Evolutionary conservation across 2,797 vertebrate genomes (phyloP).

Genomic region (Tokudaia muenninki): DNA sequence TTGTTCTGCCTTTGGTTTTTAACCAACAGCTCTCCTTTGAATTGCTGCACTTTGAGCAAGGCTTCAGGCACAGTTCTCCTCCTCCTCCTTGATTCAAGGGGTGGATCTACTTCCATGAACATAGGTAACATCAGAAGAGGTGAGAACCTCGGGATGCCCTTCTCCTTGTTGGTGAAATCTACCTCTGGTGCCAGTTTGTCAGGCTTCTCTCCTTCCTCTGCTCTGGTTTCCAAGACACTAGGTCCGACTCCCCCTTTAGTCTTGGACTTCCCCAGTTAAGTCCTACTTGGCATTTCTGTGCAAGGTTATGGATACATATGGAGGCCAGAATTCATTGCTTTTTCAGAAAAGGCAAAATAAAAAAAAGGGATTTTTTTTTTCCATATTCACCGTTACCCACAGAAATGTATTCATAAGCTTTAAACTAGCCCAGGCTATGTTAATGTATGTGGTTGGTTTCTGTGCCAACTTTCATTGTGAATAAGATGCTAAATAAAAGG

Average conservation of each 20-base stretch:
- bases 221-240: conserved; percentile 80
- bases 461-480: conserved; percentile 90
- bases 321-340: conserved; percentile 87
- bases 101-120: neutral
- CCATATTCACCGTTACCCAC: conserved; percentile 90
- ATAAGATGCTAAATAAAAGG: conserved; percentile 88
- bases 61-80: neutral
- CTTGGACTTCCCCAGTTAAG: conserved; percentile 64
- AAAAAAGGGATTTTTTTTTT: conserved; percentile 86
- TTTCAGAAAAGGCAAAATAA: conserved; percentile 87
- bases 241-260: conserved; percentile 35
- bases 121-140: accelerated
- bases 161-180: conserved; percentile 78
- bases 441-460: conserved; percentile 89
- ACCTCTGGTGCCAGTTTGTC: conserved; percentile 69
- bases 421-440: conserved; percentile 89
- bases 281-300: conserved; percentile 85
- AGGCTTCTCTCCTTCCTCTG: conserved; percentile 79
- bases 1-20: neutral
- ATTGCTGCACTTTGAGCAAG: conserved; percentile 29
- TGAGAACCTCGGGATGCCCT: neutral
- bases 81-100: neutral
- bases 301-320: conserved; percentile 85
- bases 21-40: neutral
- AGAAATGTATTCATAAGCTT: conserved; percentile 90